Evolutionary conservation across 2,888 invertebrate species (phyloP), one percentile per base, ranked within the genome.

Genomic region (Bruchidius siliquastri): DNA sequence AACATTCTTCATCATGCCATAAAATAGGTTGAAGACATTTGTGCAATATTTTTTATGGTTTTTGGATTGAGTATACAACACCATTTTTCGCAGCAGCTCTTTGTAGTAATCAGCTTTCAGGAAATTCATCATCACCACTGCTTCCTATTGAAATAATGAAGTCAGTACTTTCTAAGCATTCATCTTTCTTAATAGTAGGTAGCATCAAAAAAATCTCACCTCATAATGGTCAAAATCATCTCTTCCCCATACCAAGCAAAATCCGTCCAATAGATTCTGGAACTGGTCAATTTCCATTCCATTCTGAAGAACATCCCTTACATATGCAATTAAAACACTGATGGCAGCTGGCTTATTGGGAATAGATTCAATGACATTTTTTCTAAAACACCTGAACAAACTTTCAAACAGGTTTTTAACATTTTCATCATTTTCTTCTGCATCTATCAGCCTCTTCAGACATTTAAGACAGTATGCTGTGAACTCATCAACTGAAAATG

Each of bases 41-140:
- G 72, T 66, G 22, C 77, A 68, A 72, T 76, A 77, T 3, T 69
- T 75, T 74, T 78, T 77, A 71, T 80, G 77, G 49, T 77, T 78
- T 75, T 75, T 78, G 20, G 79, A 79, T 67, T 77, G 77, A 10
- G 80, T 74, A 72, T 78, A 79, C 18, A 78, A 71, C 71, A 77
- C 74, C 75, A 81, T 78, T 74, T 76, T 77, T 72, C 75, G 74
- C 3, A 80, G 21, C 8, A 80, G 69, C 68, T 80, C 80, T 73
- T 78, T 79, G 49, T 81, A 81, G 22, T 77, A 74, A n/a, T 76
- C 71, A 69, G 74, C 74, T 74, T 78, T 76, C 8, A 79, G 73
- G 22, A 76, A 67, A 71, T 81, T 81, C 73, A 80, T 76, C 26
- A 80, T 79, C n/a, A 74, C 75, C 30, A 78, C 76, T 30, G 77